Evolutionary conservation across 2,113 vertebrate genomes (phyloP).

Genomic region (Aythya baeri): DNA sequence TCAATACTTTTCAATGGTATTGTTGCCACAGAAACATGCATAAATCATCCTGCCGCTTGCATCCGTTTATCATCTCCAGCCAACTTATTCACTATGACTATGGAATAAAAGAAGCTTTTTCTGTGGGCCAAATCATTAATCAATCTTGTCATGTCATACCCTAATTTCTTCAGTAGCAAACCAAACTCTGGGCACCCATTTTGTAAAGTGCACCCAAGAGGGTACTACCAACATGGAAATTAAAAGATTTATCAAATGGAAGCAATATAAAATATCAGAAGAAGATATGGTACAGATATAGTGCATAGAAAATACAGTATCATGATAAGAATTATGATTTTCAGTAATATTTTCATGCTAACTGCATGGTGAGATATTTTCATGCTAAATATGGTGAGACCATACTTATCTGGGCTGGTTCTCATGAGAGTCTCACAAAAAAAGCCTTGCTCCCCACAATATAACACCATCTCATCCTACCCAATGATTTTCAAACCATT

Average conservation of each 20-base stretch:
- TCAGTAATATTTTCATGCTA: neutral
- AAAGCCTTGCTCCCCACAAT: neutral
- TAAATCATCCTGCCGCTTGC: conserved; percentile 44
- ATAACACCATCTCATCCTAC: neutral
- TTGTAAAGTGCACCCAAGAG: conserved; percentile 3
- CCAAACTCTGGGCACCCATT: neutral
- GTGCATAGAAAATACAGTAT: neutral
- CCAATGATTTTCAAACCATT: neutral
- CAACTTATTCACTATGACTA: neutral
- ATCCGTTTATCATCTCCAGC: conserved; percentile 60
- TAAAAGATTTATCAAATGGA: neutral
- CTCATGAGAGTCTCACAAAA: neutral
- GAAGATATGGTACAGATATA: neutral
- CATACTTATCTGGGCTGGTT: neutral
- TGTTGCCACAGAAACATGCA: conserved; percentile 30
- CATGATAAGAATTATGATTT: neutral
- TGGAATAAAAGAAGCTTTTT: conserved; percentile 47
- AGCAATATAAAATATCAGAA: neutral
- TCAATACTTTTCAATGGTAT: conserved; percentile 51
- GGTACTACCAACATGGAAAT: conserved; percentile 3
- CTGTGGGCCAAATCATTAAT: conserved; percentile 36
- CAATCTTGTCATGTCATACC: neutral
- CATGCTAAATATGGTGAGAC: accelerated
- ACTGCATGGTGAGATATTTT: neutral
- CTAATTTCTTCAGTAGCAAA: neutral